Percentiles rank a stretch among this genome's conserved stretches.
Conservation (phyloP, 2,113 vertebrate genomes). For the Polypterus senegalus region DNA sequence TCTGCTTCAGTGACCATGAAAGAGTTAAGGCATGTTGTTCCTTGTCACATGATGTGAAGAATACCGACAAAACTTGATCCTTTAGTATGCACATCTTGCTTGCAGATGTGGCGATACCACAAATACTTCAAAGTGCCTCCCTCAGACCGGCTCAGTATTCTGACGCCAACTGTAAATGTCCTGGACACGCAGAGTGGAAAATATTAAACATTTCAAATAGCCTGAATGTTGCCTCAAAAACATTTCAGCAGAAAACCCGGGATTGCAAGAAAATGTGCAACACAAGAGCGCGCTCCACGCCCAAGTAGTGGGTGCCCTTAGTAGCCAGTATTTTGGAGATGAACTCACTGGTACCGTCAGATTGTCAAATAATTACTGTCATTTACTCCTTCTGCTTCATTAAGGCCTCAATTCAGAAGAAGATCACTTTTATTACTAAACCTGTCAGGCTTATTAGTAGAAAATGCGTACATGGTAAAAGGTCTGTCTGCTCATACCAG, state of each 20-base stretch:
- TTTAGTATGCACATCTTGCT: constrained; percentile 76
- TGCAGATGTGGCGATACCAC: constrained; percentile 91
- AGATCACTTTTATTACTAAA: too few species aligned
- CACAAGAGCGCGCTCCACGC: constrained; percentile 23
- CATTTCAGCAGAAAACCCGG: constrained; percentile 18
- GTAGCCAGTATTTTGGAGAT: too few species aligned
- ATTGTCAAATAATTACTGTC: too few species aligned
- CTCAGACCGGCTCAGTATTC: constrained; percentile 84
- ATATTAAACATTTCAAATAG: constrained; percentile 69
- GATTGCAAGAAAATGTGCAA: constrained; percentile 12
- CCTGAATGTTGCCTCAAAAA: constrained; percentile 24
- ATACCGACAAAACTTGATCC: constrained; percentile 45
- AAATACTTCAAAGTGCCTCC: constrained; percentile 93
- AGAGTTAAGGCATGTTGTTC: constrained; percentile 73
- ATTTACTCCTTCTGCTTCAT: too few species aligned
- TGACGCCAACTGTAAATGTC: constrained; percentile 96
- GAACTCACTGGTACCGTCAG: too few species aligned
- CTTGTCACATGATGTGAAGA: constrained; percentile 87
- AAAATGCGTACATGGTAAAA: too few species aligned
- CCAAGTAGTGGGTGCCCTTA: not conserved
- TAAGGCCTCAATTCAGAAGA: too few species aligned
- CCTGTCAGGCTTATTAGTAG: too few species aligned
- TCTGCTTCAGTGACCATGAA: constrained; percentile 27
- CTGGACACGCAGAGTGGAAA: constrained; percentile 93
- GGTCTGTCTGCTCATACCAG: too few species aligned